Base-by-base conservation (phyloP, 2,888 invertebrate genomes). In the Eilema depressum region DNA sequence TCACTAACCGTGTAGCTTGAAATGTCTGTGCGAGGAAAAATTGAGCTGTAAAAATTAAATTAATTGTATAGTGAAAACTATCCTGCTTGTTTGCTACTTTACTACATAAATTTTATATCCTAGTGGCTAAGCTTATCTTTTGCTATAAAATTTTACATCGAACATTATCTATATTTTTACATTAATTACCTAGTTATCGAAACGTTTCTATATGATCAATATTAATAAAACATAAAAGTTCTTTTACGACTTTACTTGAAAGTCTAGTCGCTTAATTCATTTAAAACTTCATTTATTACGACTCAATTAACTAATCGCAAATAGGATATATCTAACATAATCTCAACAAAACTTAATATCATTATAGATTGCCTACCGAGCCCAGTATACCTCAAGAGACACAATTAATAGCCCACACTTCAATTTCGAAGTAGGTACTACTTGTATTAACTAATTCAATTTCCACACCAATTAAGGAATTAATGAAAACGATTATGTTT, bases 201-300 rank as follows among this genome's bases (percentile, higher is more conserved):
- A 47, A 47, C 47, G 47, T 47, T 47, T 47, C 47, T 47, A 47
- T 47, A 47, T 8, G 47, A 3, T 25, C 10, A 23, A 53, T 14
- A 57, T 56, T n/a, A 28, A 33, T 30, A 64, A 64, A 64, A 20
- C 37, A 41, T 63, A 41, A 63, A 62, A 63, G 26, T 63, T 41
- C 8, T 74, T 67, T 72, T 72, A 78, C 71, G 69, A 79, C 74
- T 78, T 79, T 80, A 71, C 74, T 62, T 28, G 20, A 67, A 28
- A 65, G 77, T 62, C 74, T 71, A 71, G 69, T 73, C 69, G 71
- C 64, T 70, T 70, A 59, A 67, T 74, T 74, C 30, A 68, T 68
- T 63, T 53, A 77, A 62, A 71, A 73, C 28, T 30, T 53, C 53
- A 65, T 53, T 57, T 41, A 63, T 25, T 63, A 63, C 26, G 25